These are phyloP conservation scores for Cossypha niveicapilla DNA, from an alignment of 2,797 vertebrate species.

Conservation along the genomic window DNA sequence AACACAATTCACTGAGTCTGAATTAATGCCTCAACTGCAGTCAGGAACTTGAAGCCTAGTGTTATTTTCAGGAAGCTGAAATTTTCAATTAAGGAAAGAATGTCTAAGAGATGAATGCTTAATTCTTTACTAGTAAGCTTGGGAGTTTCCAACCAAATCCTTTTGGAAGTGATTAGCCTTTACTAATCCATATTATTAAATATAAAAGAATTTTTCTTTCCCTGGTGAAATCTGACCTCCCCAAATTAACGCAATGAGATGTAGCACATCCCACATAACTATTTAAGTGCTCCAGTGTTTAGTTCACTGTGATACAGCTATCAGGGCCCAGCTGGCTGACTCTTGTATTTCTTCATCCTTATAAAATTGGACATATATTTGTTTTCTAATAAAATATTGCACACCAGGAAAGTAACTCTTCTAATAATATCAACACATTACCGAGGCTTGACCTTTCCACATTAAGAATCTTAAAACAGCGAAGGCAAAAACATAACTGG, in stretches of 20 bases:
- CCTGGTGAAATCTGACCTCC: background rate
- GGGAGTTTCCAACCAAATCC: background rate
- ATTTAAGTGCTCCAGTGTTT: background rate
- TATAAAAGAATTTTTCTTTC: background rate
- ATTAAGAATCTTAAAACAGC: background rate
- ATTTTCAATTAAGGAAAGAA: background rate
- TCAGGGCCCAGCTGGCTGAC: background rate
- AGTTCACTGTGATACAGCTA: background rate
- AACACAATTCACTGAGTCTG: background rate
- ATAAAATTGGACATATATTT: background rate
- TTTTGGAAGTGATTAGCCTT: background rate
- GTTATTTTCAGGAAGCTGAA: background rate
- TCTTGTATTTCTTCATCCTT: background rate
- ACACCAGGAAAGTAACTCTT: background rate
- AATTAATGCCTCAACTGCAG: background rate
- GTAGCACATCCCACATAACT: background rate
- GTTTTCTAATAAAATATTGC: background rate
- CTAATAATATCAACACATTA: background rate
- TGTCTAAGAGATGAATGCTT: background rate
- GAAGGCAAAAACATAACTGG: background rate
- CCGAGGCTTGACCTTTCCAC: background rate
- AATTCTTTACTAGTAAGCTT: background rate
- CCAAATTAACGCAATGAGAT: background rate
- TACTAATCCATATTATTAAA: background rate
- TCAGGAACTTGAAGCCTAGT: background rate